Evolutionary conservation across 2,113 vertebrate genomes (phyloP).

Genomic region (Carettochelys insculpta): DNA sequence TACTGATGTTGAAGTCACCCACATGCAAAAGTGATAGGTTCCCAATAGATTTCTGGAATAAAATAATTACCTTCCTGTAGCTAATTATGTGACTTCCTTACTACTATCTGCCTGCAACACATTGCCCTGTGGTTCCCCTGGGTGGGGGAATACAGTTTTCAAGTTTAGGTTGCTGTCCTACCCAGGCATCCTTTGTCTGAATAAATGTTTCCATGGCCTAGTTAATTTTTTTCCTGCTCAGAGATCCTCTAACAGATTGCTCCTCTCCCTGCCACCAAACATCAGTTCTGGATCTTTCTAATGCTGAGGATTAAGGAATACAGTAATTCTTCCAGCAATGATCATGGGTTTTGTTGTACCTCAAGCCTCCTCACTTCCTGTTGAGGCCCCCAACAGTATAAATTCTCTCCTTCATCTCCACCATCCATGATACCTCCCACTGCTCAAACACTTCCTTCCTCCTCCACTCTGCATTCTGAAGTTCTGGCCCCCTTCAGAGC

Average conservation of each 20-base stretch:
- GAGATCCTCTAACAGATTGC: not conserved
- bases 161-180: not conserved
- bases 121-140: not conserved
- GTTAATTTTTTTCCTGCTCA: not conserved
- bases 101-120: not conserved
- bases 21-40: accelerated
- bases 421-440: not conserved
- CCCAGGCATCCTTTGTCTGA: not conserved
- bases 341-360: not conserved
- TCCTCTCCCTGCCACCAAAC: not conserved
- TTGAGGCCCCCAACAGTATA: not conserved
- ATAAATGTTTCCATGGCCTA: not conserved
- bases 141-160: not conserved
- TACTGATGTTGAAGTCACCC: not conserved
- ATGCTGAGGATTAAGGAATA: not conserved
- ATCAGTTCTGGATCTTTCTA: not conserved
- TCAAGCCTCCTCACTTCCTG: not conserved
- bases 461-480: not conserved
- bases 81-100: not conserved
- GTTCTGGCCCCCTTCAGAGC: not conserved
- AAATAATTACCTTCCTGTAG: not conserved
- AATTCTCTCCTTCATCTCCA: not conserved
- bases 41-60: not conserved
- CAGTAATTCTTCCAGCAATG: not conserved
- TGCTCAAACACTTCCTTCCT: not conserved